Evolutionary conservation across 2,797 vertebrate genomes (phyloP), one percentile per base, ranked within the genome.

Genomic region (Aselliscus stoliczkanus): DNA sequence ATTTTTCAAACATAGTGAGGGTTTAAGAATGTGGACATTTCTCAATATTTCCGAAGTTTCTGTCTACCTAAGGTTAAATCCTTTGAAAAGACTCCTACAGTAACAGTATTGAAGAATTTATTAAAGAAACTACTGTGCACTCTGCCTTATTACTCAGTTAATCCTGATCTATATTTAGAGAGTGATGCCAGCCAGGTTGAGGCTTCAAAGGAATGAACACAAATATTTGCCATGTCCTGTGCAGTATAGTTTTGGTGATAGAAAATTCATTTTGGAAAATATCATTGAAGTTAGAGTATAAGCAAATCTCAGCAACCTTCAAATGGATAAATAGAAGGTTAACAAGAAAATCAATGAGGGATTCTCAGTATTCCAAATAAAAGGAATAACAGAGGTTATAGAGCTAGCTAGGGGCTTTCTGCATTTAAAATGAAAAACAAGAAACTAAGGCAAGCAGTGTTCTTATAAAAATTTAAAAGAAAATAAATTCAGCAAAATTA

Each of bases 241-340:
- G n/a, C 84, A 20, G 52, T 60, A 10, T 85, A 82, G 84, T 96
- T 96, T 62, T 25, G 94, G 65, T 47, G 94, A 95, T 85, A 96
- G 94, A 97, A 97, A 90, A 94, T 97, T 97, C 94, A 94, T 96
- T 96, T 96, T 94, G 89, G 93, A 95, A 96, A 97, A 95, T 95
- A 95, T 94, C 95, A 95, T 62, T 97, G 94, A 97, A 88, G 44
- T 96, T 93, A 92, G 58, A 88, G 62, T 89, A 88, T 95, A 96
- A 97, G 82, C 93, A 97, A 96, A 96, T 95, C 94, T 95, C 83
- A 83, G 80, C 73, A 94, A 96, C 81, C 65, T 79, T 92, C 64
- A 86, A 76, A 62, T 90, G 25, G 52, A 93, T 95, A 94, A 96
- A 96, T n/a, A 97, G 72, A 95, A 95, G n/a, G 34, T 89, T 97